Percentiles rank a stretch among this genome's conserved stretches.
Conservation (phyloP, 53 echinoderm and acorn worm species). For the Actinopyga echinites region DNA sequence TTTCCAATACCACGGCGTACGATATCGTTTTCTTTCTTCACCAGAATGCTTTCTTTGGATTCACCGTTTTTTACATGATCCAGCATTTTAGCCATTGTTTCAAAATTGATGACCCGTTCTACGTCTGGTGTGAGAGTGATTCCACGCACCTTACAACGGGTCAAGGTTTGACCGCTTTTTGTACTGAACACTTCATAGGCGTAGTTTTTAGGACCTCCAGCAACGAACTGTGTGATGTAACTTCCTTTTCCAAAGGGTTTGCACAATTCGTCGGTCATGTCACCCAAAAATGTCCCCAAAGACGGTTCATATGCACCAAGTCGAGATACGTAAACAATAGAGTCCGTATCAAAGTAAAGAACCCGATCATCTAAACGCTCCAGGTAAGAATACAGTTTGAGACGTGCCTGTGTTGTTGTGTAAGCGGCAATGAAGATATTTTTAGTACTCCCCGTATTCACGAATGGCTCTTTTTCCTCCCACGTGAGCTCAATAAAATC, state of each 20-base stretch:
- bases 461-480: not conserved
- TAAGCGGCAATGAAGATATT: constrained; percentile 35
- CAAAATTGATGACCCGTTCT: constrained; percentile 24
- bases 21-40: not conserved
- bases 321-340: constrained; percentile 36
- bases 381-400: constrained; percentile 4
- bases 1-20: not conserved
- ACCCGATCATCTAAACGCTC: constrained; percentile 33
- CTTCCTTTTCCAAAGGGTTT: constrained; percentile 53
- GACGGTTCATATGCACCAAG: constrained; percentile 48
- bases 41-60: constrained; percentile 1
- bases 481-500: not conserved
- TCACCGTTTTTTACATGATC: constrained; percentile 12
- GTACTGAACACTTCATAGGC: constrained; percentile 50
- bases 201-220: constrained; percentile 70
- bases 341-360: constrained; percentile 59
- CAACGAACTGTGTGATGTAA: constrained; percentile 64
- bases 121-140: constrained; percentile 39
- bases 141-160: constrained; percentile 39
- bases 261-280: constrained; percentile 62
- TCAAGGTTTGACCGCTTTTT: not conserved
- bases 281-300: constrained; percentile 52
- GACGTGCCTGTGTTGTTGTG: constrained; percentile 29
- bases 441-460: not conserved
- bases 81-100: constrained; percentile 1